Percentiles rank a stretch among this genome's conserved stretches.
Conservation (phyloP, 2,797 vertebrate species). For the Sandelia bainsii region DNA sequence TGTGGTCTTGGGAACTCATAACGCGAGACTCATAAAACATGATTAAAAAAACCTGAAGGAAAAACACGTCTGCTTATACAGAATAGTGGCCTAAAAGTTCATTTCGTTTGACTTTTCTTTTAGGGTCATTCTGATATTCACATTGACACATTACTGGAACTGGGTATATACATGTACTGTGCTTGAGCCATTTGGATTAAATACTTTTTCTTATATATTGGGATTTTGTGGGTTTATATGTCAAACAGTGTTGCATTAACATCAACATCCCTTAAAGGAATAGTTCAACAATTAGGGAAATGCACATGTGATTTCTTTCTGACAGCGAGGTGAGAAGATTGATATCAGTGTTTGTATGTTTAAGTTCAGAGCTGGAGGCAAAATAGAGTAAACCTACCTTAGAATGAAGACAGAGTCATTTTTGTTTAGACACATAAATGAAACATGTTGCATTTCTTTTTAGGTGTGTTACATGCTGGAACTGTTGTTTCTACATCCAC, state of each 20-base stretch:
- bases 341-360: neutral
- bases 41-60: constrained; percentile 49
- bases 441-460: too few species aligned
- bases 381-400: neutral
- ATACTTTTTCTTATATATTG: too few species aligned
- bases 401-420: too few species aligned
- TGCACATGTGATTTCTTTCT: neutral
- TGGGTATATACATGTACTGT: neutral
- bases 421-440: neutral
- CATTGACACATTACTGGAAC: neutral
- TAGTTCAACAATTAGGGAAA: too few species aligned
- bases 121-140: constrained; percentile 26
- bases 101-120: constrained; percentile 50
- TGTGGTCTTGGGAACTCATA: constrained; percentile 73
- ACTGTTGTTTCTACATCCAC: too few species aligned
- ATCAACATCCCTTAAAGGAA: too few species aligned
- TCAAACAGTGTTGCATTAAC: neutral
- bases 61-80: constrained; percentile 38
- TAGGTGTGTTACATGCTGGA: neutral
- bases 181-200: neutral
- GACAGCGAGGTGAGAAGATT: neutral
- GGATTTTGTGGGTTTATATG: neutral
- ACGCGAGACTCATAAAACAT: constrained; percentile 65
- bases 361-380: too few species aligned
- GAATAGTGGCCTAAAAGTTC: constrained; percentile 35